Evolutionary conservation across 1,140 invertebrate genomes (phyloP).

Genomic region (Rhyzopertha dominica): DNA sequence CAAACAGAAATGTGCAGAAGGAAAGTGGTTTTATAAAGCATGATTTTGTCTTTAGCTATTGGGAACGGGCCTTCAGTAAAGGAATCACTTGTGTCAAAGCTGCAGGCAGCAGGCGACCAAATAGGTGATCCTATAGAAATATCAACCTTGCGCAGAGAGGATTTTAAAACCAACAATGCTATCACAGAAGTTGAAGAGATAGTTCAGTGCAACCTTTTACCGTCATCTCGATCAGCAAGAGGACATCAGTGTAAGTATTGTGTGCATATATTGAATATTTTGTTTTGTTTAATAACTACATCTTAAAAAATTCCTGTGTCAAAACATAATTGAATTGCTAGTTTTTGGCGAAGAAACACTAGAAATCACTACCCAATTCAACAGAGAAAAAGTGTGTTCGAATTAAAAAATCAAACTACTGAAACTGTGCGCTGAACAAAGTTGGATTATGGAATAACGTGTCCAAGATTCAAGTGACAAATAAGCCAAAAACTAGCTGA

Average conservation of each 20-base stretch:
- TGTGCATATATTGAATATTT: constrained; percentile 5
- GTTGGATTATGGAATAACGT: too few relatives aligned
- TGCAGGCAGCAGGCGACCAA: constrained; percentile 69
- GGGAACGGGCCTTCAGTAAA: constrained; percentile 85
- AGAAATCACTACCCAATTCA: constrained; percentile 2
- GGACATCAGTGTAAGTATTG: constrained; percentile 66
- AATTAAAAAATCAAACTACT: too few relatives aligned
- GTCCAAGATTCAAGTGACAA: too few relatives aligned
- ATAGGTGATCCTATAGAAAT: constrained; percentile 90
- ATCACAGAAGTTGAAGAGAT: constrained; percentile 84
- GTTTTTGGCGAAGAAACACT: constrained; percentile 11
- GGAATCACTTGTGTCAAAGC: constrained; percentile 54
- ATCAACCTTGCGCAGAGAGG: constrained; percentile 78
- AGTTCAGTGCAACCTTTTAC: constrained; percentile 68
- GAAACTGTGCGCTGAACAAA: too few relatives aligned
- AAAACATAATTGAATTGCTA: neutral
- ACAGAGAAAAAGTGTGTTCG: neutral
- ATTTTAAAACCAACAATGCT: constrained; percentile 71
- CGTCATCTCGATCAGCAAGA: constrained; percentile 63
- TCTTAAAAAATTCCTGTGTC: neutral
- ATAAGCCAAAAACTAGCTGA: too few relatives aligned
- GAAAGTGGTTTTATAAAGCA: too few relatives aligned
- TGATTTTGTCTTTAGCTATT: constrained; percentile 51
- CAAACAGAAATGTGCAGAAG: too few relatives aligned
- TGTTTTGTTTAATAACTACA: neutral